Base-by-base conservation (phyloP, 1,140 invertebrate species). In the Pseudomyrmex pallidus region DNA sequence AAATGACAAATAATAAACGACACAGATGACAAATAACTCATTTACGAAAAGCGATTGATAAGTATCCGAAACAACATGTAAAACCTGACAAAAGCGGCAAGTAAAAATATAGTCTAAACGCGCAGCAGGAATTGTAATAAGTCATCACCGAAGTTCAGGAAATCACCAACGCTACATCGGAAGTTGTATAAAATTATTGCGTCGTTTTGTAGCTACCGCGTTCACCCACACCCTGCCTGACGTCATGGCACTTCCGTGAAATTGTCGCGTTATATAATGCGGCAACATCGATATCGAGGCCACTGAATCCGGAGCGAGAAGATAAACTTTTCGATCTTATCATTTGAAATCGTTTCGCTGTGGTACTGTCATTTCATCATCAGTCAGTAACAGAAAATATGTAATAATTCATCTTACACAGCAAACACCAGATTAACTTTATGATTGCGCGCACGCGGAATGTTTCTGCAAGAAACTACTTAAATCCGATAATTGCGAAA, bases 231-330 rank as follows among this genome's bases (percentile, higher is more conserved):
- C 48, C 85, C 77, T 67, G n/a, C 10, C 12, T n/a, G 52, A 17
- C 52, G 48, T 68, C 59, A 72, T 13, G 20, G n/a, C 35, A 80
- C 25, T 87, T 82, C 68, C 57, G 50, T 15, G 82, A 35, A 62
- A 84, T 70, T 56, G 50, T 25, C 20, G n/a, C 17, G 46, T 82
- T 87, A 44, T 63, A 63, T 66, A 87, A 87, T 84, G 67, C 20
- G 56, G 54, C 64, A 46, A 17, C 22, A 72, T 61, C 48, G 44
- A 62, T 59, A 84, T 68, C n/a, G 67, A n/a, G 78, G 25, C 25
- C 64, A 56, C 44, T 59, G 74, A 74, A 63, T 72, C 17, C 9
- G 25, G 25, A 57, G 48, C 22, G 25, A 0, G 54, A 59, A 15
- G 17, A n/a, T 67, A 57, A 78, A 46, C 17, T 15, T 35, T 61